A percentile compares a stretch with the other conserved stretches of the same genome.
Conservation (phyloP, 1,140 invertebrate species). For the Cotesia glomerata region DNA sequence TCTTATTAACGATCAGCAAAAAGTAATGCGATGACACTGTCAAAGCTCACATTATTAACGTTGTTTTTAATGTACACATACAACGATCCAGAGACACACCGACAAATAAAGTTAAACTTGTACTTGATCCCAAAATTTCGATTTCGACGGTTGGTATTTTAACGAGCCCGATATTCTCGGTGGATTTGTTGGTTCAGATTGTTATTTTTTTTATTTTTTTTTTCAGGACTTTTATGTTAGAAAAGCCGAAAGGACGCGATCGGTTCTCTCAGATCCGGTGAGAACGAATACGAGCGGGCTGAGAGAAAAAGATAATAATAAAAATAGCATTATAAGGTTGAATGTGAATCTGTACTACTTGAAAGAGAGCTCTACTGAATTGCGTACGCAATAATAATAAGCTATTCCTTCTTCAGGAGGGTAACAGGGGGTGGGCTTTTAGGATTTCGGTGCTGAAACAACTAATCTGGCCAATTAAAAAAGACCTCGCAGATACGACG, state of each 20-base stretch:
- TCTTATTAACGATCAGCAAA: not conserved
- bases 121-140: constrained; percentile 62
- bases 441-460: not conserved
- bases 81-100: constrained; percentile 24
- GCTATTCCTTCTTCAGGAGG: not conserved
- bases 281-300: too few species aligned
- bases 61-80: too few species aligned
- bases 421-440: not conserved
- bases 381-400: too few species aligned
- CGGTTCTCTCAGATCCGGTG: too few species aligned
- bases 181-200: constrained; percentile 24
- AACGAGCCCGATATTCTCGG: constrained; percentile 59
- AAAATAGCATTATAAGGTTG: too few species aligned
- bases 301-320: not conserved
- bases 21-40: not conserved
- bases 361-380: too few species aligned
- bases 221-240: constrained; percentile 16
- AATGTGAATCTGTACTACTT: too few species aligned
- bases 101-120: constrained; percentile 36
- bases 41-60: constrained; percentile 28
- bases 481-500: not conserved
- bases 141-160: constrained; percentile 62
- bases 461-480: constrained; percentile 8
- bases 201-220: constrained; percentile 9
- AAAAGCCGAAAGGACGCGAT: constrained; percentile 32